Evolutionary conservation across 2,113 vertebrate genomes (phyloP).

Genomic region (Petroica traversi): DNA sequence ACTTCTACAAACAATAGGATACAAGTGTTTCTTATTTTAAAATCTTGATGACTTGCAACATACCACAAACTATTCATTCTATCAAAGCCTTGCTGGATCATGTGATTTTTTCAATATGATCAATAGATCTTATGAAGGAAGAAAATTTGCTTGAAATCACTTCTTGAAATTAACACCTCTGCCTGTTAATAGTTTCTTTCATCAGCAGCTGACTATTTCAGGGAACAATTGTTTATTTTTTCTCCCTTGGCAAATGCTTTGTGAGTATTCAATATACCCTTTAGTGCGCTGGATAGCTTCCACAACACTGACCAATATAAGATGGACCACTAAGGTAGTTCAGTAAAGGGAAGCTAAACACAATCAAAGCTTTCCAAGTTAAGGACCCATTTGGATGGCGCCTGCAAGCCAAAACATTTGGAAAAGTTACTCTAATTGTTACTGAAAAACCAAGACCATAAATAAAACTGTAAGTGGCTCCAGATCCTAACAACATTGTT

Average conservation of each 20-base stretch:
- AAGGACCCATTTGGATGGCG: slow-evolving; percentile 8
- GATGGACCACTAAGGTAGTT: slow-evolving; percentile 24
- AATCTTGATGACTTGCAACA: slow-evolving; percentile 29
- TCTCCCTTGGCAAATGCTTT: neutral
- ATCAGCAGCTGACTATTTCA: neutral
- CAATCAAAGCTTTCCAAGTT: slow-evolving; percentile 17
- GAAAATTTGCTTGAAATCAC: neutral
- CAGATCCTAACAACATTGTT: slow-evolving; percentile 21
- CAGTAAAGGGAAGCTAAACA: neutral
- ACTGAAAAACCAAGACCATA: slow-evolving; percentile 56
- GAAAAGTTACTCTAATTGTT: slow-evolving; percentile 55
- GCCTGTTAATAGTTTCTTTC: neutral
- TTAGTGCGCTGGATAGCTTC: neutral
- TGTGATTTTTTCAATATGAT: neutral
- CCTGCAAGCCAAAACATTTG: slow-evolving; percentile 51
- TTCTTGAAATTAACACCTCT: neutral
- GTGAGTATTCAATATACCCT: neutral
- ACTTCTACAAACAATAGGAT: slow-evolving; percentile 29
- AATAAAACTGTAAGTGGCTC: slow-evolving; percentile 58
- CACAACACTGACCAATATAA: neutral
- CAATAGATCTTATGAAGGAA: neutral
- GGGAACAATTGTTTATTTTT: neutral
- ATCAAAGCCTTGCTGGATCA: neutral
- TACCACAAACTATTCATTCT: neutral
- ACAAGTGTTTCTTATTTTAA: slow-evolving; percentile 44